Evolutionary conservation across 2,888 invertebrate genomes (phyloP), one percentile per base, ranked within the genome.

Genomic region (Candidula unifasciata): DNA sequence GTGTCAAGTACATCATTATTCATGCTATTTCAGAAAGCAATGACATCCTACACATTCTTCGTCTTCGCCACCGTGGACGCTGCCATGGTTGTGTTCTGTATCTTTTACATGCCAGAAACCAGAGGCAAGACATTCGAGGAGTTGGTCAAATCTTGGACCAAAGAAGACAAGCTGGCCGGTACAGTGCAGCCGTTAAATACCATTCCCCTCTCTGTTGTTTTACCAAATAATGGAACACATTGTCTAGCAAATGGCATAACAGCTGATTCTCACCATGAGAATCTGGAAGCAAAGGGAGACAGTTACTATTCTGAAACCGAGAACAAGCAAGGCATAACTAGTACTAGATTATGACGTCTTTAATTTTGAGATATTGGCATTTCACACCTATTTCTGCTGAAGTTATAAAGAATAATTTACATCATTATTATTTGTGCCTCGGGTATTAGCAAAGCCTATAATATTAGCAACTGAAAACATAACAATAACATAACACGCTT

Each of bases 21-120:
- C 44, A 10, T 13, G 44, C 44, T 44, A 13, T 57, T 80, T 13
- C 80, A 80, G 80, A 35, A 71, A 5, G 44, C 74, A 3, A 64
- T 82, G 73, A 57, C 44, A 3, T 69, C 83, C 0, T 78, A 83
- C 64, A 78, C 83, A 10, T 83, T 79, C 44, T 83, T 83, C 52
- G 78, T 83, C n/a, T 83, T 83, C 60, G 37, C 78, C 60, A 79
- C 69, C 0, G 71, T 83, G 44, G 33, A 83, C 35, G 37, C 35
- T 18, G 54, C 66, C 64, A 80, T 80, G 76, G 57, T 80, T 5
- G 35, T 83, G 0, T 79, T 83, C 60, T 57, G 21, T 18, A 30
- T 54, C 44, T 60, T 83, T 60, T 78, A 37, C 64, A 68, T 83
- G 60, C 83, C 83, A 21, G 83, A 83, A 60, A 83, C 83, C n/a